Base-by-base conservation (phyloP, 2,888 invertebrate species). In the Perizoma flavofasciatum region DNA sequence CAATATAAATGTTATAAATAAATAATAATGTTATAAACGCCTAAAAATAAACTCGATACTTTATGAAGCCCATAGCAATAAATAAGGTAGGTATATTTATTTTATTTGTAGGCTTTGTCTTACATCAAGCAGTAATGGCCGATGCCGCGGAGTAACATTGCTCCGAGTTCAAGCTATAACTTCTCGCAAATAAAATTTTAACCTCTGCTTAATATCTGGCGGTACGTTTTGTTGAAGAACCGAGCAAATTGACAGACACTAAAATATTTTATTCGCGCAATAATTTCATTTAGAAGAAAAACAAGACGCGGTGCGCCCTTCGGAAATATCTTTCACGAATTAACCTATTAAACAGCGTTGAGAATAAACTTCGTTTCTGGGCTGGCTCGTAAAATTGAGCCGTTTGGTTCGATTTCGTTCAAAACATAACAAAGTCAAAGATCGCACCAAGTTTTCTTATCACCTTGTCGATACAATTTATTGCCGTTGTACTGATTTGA, bases 251-350 rank as follows among this genome's bases (percentile, higher is more conserved):
- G 92, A 90, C 92, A 89, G 92, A 86, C 90, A 84, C 85, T 92
- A 89, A 92, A 92, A 90, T 91, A 91, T 92, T 92, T 92, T 90
- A 92, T 87, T 82, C 85, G 72, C 71, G 82, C 83, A 86, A 89
- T 92, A 91, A 92, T 89, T 91, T 89, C 82, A 88, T 91, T 90
- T 89, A 84, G 77, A 85, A 86, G 89, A 89, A 92, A 89, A 89
- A 90, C 90, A 88, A 85, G 76, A 72, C 73, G 67, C 55, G 63
- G 59, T 68, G 74, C 74, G 75, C 78, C 77, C 80, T 79, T 81
- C 82, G 76, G 83, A 81, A 84, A 83, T 85, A 85, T 86, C 83
- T 88, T 89, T 82, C 85, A 84, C 88, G 89, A 90, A 89, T 90
- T 89, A 86, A 85, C 87, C 88, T 85, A 89, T 92, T 91, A 88